Base-by-base conservation (phyloP, 2,888 invertebrate species). In the Tiliacea aurago region DNA sequence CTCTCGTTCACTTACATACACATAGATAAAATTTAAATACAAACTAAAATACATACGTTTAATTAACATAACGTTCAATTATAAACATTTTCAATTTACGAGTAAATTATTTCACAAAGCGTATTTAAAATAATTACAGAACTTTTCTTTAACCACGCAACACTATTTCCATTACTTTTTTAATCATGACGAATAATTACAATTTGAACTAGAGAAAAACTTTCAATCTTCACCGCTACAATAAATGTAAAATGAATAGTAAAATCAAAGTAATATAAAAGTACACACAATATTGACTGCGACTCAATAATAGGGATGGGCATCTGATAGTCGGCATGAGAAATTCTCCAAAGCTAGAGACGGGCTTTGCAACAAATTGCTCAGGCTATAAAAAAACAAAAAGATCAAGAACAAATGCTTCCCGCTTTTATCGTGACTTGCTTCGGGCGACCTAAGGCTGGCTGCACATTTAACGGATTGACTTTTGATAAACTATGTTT, bases 341-440 rank as follows among this genome's bases (percentile, higher is more conserved):
- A 62, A 66, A 74, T 65, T 68, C 66, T 65, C 43, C 41, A 47
- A 28, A 55, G 81, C 58, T 62, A 61, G 53, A 64, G 83, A 74
- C 82, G 68, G 76, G 84, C 78, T 73, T 84, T 70, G 82, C 79
- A 80, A 86, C 87, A 91, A 90, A 90, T 89, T 87, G 89, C 86
- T 86, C 86, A 43, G 49, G 70, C 47, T 62, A 82, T 76, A 82
- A 86, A 81, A 85, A 88, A 88, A 90, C 88, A 89, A 89, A 89
- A 87, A 88, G 88, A 89, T 88, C 84, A 86, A 83, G 84, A 84
- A 86, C 87, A 91, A 89, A 90, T 78, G 89, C 87, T 89, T 86
- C 88, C 84, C 82, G 85, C 80, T 84, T 90, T 89, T 89, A 89
- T 85, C 84, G 78, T 83, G 74, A 77, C 70, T 80, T 72, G 80